Percentiles rank a stretch among this genome's conserved stretches.
Conservation (phyloP, 2,113 vertebrate species). For the Petrocephalus zakoni region DNA sequence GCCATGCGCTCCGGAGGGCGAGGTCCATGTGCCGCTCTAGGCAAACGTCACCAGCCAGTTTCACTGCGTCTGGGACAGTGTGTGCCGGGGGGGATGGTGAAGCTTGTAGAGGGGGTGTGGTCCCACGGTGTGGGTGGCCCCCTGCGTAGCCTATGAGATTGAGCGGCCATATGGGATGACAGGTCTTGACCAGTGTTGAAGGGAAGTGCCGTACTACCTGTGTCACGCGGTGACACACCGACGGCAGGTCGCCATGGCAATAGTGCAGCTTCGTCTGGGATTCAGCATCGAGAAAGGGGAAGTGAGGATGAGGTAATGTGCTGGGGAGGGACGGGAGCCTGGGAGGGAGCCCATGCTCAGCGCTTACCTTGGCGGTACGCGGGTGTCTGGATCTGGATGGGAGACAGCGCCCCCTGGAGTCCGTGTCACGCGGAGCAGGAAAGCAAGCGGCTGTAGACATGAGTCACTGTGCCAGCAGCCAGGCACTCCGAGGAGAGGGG, state of each 20-base stretch:
- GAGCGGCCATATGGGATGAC: neutral
- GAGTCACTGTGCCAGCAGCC: neutral
- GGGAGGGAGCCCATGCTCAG: neutral
- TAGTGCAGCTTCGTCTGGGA: neutral
- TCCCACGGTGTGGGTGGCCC: no score
- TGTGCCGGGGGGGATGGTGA: no score
- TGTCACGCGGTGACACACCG: neutral
- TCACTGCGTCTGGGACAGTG: no score
- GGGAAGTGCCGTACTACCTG: neutral
- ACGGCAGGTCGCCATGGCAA: neutral
- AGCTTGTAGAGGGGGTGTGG: no score
- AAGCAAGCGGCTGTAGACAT: neutral
- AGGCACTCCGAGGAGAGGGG: neutral
- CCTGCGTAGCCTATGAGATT: neutral
- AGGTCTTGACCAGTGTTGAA: neutral
- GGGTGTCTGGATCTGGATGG: neutral
- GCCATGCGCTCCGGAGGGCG: neutral
- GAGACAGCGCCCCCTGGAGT: neutral
- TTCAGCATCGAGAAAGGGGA: conserved; percentile 27
- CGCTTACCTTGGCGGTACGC: neutral
- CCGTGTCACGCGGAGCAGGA: neutral
- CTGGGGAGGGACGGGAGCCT: conserved; percentile 1
- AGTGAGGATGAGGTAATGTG: conserved; percentile 34
- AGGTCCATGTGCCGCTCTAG: no score
- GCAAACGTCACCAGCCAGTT: no score